Conservation (phyloP, 2,888 invertebrate species). For the Apodemia duryi region DNA sequence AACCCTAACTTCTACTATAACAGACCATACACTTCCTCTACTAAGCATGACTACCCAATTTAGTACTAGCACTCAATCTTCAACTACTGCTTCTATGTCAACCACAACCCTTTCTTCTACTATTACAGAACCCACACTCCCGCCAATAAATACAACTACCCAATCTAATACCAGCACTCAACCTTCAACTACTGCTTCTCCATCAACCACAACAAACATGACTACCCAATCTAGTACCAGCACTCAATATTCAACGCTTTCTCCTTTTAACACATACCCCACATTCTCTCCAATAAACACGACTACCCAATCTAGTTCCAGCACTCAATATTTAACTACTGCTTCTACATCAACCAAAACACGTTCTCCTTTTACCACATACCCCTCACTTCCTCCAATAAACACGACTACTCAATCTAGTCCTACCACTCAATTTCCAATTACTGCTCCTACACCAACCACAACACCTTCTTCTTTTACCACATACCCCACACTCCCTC, state of each 20-base stretch:
- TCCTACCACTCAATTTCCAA: neutral
- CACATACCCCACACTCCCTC: neutral
- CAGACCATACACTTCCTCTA: constrained; percentile 14
- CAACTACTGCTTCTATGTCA: too few species aligned
- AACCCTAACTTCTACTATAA: too few species aligned
- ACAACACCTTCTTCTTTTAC: neutral
- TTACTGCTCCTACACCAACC: neutral
- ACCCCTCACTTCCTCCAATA: neutral
- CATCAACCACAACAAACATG: neutral
- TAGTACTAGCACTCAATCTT: too few species aligned
- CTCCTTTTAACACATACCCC: too few species aligned
- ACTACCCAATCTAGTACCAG: neutral
- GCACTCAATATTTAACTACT: neutral
- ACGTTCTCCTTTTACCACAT: neutral
- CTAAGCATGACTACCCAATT: neutral
- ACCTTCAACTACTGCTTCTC: too few species aligned
- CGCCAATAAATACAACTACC: neutral
- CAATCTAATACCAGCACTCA: too few species aligned
- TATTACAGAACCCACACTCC: neutral
- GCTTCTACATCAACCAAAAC: neutral
- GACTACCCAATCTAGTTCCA: neutral
- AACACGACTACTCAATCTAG: neutral
- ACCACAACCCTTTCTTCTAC: constrained; percentile 13
- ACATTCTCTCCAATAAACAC: constrained; percentile 11
- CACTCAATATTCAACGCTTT: constrained; percentile 4